These are phyloP conservation scores for Trigoniulus corallinus DNA, from an alignment of 1,140 invertebrate genomes.

Conservation along the genomic window DNA sequence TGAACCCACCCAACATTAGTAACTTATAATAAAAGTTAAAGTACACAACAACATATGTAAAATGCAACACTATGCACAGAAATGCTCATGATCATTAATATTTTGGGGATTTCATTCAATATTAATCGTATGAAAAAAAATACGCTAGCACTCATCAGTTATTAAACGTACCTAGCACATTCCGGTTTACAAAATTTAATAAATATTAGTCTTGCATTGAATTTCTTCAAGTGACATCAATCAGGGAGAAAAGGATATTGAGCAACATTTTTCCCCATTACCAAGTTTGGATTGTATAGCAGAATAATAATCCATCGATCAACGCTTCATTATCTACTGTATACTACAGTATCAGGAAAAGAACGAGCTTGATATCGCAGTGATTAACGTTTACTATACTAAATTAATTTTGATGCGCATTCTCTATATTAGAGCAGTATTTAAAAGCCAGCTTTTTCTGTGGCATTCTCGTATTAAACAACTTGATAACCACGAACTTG, in stretches of 20 bases:
- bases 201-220: neutral
- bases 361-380: no score
- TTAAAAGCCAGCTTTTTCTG: no score
- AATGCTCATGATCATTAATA: neutral
- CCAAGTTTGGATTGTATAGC: neutral
- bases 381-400: no score
- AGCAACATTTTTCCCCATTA: neutral
- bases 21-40: neutral
- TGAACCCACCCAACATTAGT: slow-evolving; percentile 36
- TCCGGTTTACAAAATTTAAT: neutral
- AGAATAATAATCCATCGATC: neutral
- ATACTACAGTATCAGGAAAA: no score
- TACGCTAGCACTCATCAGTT: neutral
- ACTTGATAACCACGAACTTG: no score
- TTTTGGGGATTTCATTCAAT: neutral
- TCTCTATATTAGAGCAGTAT: no score
- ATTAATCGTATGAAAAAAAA: neutral
- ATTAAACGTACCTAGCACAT: neutral
- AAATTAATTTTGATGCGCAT: no score
- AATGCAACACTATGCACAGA: neutral
- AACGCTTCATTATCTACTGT: no score
- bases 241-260: neutral
- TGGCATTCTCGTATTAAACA: no score
- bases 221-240: neutral
- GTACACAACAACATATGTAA: neutral